Conservation (phyloP, 2,888 invertebrate species). For the Cataglyphis cursor region DNA sequence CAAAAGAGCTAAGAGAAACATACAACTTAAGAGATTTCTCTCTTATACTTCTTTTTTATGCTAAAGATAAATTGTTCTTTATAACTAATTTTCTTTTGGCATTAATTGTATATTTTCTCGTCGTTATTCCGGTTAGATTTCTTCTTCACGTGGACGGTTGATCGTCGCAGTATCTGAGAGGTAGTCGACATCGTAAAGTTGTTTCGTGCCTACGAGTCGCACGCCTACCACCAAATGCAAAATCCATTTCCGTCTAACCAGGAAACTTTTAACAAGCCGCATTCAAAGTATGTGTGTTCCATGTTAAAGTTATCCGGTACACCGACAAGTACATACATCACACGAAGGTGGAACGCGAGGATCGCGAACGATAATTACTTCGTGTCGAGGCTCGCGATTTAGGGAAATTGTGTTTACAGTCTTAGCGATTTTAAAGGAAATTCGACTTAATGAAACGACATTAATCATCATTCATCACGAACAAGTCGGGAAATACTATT, state of each 20-base stretch:
- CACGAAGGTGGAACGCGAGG: slow-evolving; percentile 25
- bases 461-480: background rate
- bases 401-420: slow-evolving; percentile 27
- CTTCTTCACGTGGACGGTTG: slow-evolving; percentile 2
- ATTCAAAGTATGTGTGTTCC: slow-evolving; percentile 60
- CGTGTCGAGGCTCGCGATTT: slow-evolving; percentile 31
- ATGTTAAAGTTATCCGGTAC: slow-evolving; percentile 57
- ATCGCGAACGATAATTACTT: slow-evolving; percentile 56
- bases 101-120: background rate
- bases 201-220: slow-evolving; percentile 63
- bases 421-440: background rate
- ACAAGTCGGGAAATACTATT: background rate
- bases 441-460: slow-evolving; percentile 5
- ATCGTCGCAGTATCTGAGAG: slow-evolving; percentile 9
- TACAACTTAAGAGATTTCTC: background rate
- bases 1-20: background rate
- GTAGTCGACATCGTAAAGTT: slow-evolving; percentile 54
- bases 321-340: slow-evolving; percentile 46
- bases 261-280: slow-evolving; percentile 65
- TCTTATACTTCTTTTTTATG: background rate
- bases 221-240: slow-evolving; percentile 59
- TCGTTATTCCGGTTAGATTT: slow-evolving; percentile 10
- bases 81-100: background rate
- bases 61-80: background rate
- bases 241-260: slow-evolving; percentile 63